Percentiles rank a stretch among this genome's conserved stretches.
These are phyloP conservation scores for Toxotes lorentzi DNA, from an alignment of 2,797 vertebrate species.

Conservation along the genomic window DNA sequence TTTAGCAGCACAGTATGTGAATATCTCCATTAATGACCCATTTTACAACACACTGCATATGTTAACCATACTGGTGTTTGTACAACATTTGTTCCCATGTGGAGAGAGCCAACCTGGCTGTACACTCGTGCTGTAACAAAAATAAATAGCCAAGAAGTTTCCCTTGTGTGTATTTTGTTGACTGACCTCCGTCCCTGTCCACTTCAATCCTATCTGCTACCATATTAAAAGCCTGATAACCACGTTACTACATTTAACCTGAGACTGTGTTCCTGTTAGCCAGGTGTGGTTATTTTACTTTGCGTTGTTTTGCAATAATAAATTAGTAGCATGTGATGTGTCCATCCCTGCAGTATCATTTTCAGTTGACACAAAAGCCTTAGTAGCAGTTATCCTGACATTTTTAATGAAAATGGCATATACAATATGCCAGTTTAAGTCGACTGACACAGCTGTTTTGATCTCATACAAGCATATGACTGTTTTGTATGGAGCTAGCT, in stretches of 20 bases:
- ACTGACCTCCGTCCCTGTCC: not conserved
- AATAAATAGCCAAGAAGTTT: conserved; percentile 1
- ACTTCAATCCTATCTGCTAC: not conserved
- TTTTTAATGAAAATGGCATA: not conserved
- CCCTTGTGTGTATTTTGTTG: not conserved
- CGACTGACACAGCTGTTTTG: not conserved
- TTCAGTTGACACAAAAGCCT: not conserved
- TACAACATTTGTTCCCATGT: not conserved
- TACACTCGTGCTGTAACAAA: not conserved
- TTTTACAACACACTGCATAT: conserved; percentile 9
- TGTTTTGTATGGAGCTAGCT: not conserved
- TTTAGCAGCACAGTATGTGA: not conserved
- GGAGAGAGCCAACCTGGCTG: not conserved
- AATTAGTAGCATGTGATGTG: not conserved
- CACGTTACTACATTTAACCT: not conserved
- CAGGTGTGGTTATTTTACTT: not conserved
- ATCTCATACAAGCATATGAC: not conserved
- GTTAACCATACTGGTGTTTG: not conserved
- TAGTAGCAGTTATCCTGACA: not conserved
- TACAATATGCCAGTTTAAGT: not conserved
- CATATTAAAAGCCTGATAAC: not conserved
- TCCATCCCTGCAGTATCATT: not conserved
- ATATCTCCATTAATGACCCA: not conserved
- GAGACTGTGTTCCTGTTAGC: not conserved
- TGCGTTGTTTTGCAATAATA: not conserved